Conservation (phyloP, 2,888 invertebrate species). For the Ypsolopha scabrella region DNA sequence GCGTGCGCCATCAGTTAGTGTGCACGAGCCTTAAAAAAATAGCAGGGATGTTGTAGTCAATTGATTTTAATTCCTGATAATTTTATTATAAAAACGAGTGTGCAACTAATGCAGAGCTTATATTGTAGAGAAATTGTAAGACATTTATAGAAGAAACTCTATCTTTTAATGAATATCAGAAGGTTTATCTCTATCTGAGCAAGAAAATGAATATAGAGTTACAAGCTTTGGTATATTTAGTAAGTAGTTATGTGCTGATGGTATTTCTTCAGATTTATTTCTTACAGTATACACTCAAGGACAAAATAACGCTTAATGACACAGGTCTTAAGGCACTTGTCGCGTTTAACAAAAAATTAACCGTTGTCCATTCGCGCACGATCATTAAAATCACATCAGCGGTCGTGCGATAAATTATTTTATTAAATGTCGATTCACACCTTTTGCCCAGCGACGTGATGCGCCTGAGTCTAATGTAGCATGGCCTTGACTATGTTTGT, state of each 20-base stretch:
- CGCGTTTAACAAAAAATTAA: not conserved
- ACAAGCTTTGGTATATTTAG: no score
- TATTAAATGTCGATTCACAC: constrained; percentile 65
- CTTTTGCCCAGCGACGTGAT: constrained; percentile 32
- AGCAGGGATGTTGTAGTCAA: not conserved
- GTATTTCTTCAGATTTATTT: no score
- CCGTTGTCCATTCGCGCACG: not conserved
- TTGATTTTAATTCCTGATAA: constrained; percentile 5
- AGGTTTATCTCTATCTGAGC: no score
- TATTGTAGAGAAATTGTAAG: no score
- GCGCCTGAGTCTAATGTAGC: constrained; percentile 37
- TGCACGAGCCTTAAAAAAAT: constrained; percentile 4
- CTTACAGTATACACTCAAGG: not conserved
- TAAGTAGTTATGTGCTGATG: no score
- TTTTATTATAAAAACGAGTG: not conserved
- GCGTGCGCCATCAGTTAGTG: constrained; percentile 11
- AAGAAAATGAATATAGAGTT: no score
- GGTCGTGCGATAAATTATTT: constrained; percentile 48
- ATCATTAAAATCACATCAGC: constrained; percentile 63
- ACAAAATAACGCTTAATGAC: not conserved
- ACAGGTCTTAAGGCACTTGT: not conserved
- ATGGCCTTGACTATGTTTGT: constrained; percentile 24
- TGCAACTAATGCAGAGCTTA: no score
- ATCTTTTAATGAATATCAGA: no score
- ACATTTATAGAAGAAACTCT: no score